Conservation (phyloP, 1,140 invertebrate genomes). For the Drusus annulatus region DNA sequence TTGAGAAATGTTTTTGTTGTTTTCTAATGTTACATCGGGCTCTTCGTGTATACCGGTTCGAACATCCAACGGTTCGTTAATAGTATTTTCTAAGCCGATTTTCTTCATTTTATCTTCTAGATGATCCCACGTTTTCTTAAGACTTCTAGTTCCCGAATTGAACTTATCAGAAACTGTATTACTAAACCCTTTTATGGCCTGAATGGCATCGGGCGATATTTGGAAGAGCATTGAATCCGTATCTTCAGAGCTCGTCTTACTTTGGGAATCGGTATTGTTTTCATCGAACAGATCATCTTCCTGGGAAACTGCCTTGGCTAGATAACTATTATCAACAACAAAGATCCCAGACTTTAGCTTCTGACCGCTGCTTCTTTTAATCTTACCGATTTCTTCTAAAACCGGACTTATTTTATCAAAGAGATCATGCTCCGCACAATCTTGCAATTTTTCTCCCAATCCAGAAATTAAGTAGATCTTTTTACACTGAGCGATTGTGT, state of each 20-base stretch:
- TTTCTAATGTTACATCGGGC: constrained; percentile 38
- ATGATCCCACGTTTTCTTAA: constrained; percentile 69
- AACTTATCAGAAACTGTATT: constrained; percentile 69
- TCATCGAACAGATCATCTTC: constrained; percentile 53
- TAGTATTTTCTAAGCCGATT: constrained; percentile 51
- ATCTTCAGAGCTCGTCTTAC: constrained; percentile 56
- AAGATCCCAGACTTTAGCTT: constrained; percentile 72
- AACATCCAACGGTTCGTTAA: constrained; percentile 53
- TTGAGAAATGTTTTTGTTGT: constrained; percentile 26
- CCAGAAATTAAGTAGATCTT: constrained; percentile 68
- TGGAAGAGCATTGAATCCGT: constrained; percentile 64
- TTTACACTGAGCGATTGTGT: constrained; percentile 60
- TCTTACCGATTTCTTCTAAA: constrained; percentile 65
- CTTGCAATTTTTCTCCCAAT: constrained; percentile 66
- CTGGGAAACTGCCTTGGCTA: constrained; percentile 63
- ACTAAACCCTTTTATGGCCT: constrained; percentile 71
- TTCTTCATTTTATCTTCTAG: constrained; percentile 57
- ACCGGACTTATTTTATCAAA: constrained; percentile 58
- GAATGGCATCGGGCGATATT: constrained; percentile 65
- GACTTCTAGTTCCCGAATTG: constrained; percentile 68
- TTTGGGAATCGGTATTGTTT: constrained; percentile 53
- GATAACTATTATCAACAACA: constrained; percentile 70
- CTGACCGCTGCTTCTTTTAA: constrained; percentile 65
- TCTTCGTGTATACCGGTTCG: constrained; percentile 30
- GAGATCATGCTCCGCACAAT: constrained; percentile 61